Evolutionary conservation across 2,888 invertebrate genomes (phyloP).

Genomic region (Hoplodrina ambigua): DNA sequence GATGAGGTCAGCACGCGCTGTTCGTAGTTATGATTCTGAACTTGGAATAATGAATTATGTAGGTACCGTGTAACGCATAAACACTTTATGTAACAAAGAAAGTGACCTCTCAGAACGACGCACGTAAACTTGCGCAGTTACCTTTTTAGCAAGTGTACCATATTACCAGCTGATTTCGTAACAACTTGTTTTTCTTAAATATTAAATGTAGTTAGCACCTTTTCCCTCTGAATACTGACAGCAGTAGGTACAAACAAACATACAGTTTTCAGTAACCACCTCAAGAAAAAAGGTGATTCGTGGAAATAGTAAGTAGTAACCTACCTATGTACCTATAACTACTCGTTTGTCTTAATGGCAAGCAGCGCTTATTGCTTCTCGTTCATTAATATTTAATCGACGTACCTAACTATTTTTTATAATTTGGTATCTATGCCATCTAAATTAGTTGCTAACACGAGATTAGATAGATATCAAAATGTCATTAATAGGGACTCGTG

Average conservation of each 20-base stretch:
- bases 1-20: no score
- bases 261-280: conserved; percentile 2
- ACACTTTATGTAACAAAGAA: conserved; percentile 71
- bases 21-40: conserved; percentile 33
- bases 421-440: no score
- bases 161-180: conserved; percentile 37
- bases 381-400: no score
- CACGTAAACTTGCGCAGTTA: conserved; percentile 65
- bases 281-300: no score
- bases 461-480: no score
- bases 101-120: conserved; percentile 59
- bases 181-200: conserved; percentile 44
- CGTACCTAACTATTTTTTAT: no score
- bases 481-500: no score
- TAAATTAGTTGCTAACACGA: no score
- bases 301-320: no score
- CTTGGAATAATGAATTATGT: conserved; percentile 52
- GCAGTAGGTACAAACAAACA: not conserved
- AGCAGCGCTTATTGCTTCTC: no score
- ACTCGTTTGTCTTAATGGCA: no score
- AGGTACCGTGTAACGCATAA: conserved; percentile 31
- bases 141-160: conserved; percentile 55
- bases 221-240: conserved; percentile 28
- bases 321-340: no score
- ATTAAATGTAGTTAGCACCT: conserved; percentile 33